Evolutionary conservation across 2,888 invertebrate species (phyloP), one percentile per base, ranked within the genome.

Genomic region (Junonia oenone): DNA sequence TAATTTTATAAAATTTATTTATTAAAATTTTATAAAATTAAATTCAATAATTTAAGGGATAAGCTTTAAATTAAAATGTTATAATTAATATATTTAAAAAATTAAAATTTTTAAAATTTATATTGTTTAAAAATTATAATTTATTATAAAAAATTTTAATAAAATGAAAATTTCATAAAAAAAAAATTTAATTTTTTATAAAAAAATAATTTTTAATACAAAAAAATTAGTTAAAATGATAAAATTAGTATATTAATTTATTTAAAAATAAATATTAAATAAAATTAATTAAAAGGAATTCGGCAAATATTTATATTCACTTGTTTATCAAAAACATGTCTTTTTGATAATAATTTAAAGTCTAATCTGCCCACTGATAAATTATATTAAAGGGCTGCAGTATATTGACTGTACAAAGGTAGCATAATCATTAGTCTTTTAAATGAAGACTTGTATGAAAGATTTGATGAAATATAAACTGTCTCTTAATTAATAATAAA

Each of bases 271-370:
- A 13, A 26, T 33, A n/a, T 49, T 38, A 55, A 22, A 71, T 65
- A 83, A 46, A 51, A 50, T 38, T 51, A 55, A 55, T n/a, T 38
- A 37, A 55, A 91, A 93, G 88, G 88, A 93, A 93, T 85, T 93
- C 87, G 91, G 91, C 93, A 93, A 93, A 91, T 72, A 64, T 82
- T 75, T 76, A 90, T 92, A 80, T 92, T 91, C 91, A 92, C 91
- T 91, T 94, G 93, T 94, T 94, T 94, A 94, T 84, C 92, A 94
- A 94, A 94, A 94, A 94, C 93, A 93, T 94, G 91, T 91, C 92
- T 91, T 93, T 91, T 91, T 89, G 92, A 49, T 14, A 46, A 63
- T 64, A 65, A 65, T 67, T 63, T 64, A 66, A 67, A 59, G 66
- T 67, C 61, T 86, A 81, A 88, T 92, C 94, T 95, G 94, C 94